These are phyloP conservation scores for Nudaria mundana DNA, from an alignment of 2,888 invertebrate species.

Conservation along the genomic window DNA sequence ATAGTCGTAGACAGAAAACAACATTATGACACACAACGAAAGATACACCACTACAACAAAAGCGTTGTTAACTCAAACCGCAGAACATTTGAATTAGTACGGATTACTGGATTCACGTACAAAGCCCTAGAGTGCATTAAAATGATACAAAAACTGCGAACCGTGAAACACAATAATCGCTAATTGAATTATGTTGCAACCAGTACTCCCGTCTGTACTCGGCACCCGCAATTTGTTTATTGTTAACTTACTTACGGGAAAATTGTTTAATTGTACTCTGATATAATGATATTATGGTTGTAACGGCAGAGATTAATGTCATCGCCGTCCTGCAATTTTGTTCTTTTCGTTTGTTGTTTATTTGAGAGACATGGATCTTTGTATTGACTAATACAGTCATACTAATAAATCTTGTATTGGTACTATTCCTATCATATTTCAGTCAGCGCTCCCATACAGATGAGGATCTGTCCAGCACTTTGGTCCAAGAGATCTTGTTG, in stretches of 20 bases:
- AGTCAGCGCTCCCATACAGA: too few species aligned
- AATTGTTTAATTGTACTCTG: conserved; percentile 27
- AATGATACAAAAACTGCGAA: conserved; percentile 39
- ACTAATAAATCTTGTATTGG: too few species aligned
- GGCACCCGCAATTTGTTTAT: conserved; percentile 36
- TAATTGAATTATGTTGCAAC: conserved; percentile 53
- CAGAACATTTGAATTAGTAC: conserved; percentile 27
- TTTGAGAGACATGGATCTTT: too few species aligned
- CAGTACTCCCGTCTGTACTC: conserved; percentile 31
- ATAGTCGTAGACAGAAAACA: too few species aligned
- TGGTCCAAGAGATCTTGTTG: too few species aligned
- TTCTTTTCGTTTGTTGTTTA: too few species aligned
- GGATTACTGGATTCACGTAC: conserved; percentile 34
- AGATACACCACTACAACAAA: too few species aligned
- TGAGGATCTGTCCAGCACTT: too few species aligned
- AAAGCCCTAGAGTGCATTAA: conserved; percentile 39
- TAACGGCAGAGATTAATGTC: conserved; percentile 7
- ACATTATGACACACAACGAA: too few species aligned
- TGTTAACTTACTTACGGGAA: conserved; percentile 29
- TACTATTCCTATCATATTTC: too few species aligned
- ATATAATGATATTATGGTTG: conserved; percentile 18
- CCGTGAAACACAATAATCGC: conserved; percentile 48
- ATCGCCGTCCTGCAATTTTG: not conserved
- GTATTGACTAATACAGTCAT: too few species aligned
- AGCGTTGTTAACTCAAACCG: conserved; percentile 12